A percentile compares a stretch with the other conserved stretches of the same genome.
Evolutionary conservation across 2,797 vertebrate species (phyloP).

Genomic region (Onychomys leucogaster): DNA sequence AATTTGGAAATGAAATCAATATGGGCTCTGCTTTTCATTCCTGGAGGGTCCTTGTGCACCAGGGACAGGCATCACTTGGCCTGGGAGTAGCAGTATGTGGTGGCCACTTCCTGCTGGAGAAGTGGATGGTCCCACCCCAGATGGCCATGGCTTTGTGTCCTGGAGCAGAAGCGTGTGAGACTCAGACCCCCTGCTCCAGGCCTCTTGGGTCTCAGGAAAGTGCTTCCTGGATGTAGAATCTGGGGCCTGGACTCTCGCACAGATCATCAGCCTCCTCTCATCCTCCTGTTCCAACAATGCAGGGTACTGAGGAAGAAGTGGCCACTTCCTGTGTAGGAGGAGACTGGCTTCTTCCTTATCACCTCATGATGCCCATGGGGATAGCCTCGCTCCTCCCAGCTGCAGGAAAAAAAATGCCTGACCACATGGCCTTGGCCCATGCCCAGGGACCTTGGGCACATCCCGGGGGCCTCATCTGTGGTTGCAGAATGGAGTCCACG

Average conservation of each 20-base stretch:
- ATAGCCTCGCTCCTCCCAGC: rapidly evolving
- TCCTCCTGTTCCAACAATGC: not conserved
- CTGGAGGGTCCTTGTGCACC: conserved; percentile 20
- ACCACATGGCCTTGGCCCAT: not conserved
- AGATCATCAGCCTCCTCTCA: not conserved
- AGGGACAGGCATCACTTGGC: not conserved
- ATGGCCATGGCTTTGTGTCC: not conserved
- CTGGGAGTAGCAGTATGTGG: not conserved
- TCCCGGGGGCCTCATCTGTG: rapidly evolving
- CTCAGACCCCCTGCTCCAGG: not conserved
- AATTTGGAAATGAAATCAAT: conserved; percentile 91
- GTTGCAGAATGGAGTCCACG: not conserved
- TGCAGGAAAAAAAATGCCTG: rapidly evolving
- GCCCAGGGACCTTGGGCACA: not conserved
- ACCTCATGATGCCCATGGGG: rapidly evolving
- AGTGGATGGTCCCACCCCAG: not conserved
- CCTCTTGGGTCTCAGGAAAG: not conserved
- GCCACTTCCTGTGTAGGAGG: not conserved
- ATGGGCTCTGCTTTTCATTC: conserved; percentile 81
- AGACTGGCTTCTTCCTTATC: not conserved
- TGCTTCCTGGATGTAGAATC: not conserved
- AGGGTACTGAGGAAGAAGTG: not conserved
- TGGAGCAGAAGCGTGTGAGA: not conserved
- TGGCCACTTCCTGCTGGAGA: not conserved
- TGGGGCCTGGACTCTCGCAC: not conserved